These are phyloP conservation scores for Anarsia innoxiella DNA, from an alignment of 2,888 invertebrate species.

Conservation along the genomic window DNA sequence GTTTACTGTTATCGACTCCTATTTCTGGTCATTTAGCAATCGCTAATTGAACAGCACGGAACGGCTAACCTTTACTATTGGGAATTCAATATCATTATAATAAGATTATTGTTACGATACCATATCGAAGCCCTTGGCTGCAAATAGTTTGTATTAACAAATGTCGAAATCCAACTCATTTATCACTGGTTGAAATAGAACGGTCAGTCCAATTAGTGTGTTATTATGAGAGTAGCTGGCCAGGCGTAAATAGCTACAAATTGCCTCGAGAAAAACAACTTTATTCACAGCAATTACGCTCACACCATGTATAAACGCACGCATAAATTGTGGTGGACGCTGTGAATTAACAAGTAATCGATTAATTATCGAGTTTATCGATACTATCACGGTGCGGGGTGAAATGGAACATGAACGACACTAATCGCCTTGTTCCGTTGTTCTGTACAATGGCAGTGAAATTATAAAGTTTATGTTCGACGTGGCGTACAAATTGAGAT, in stretches of 20 bases:
- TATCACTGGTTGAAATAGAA: conserved; percentile 27
- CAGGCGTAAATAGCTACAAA: conserved; percentile 24
- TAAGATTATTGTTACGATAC: conserved; percentile 27
- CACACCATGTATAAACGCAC: conserved; percentile 16
- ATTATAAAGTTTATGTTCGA: neutral
- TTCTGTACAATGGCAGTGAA: neutral
- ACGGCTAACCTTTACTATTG: conserved; percentile 31
- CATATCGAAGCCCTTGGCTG: conserved; percentile 13
- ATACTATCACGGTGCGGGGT: conserved; percentile 12
- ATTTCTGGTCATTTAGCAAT: conserved; percentile 33
- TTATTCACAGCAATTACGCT: conserved; percentile 34
- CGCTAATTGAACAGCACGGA: conserved; percentile 40
- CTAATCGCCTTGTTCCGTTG: conserved; percentile 1
- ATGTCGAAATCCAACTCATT: conserved; percentile 24
- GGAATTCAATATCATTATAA: conserved; percentile 31
- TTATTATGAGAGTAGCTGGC: conserved; percentile 28
- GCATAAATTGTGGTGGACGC: conserved; percentile 15
- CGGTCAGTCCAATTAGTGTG: conserved; percentile 27
- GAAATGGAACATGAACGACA: conserved; percentile 9
- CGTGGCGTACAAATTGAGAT: too few relatives aligned
- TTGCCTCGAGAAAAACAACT: conserved; percentile 37
- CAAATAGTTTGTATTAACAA: conserved; percentile 8
- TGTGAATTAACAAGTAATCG: conserved; percentile 19
- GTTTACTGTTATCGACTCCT: conserved; percentile 24
- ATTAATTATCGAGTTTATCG: conserved; percentile 22